Conservation (phyloP, 2,888 invertebrate genomes). For the Stenodema calcarata region DNA sequence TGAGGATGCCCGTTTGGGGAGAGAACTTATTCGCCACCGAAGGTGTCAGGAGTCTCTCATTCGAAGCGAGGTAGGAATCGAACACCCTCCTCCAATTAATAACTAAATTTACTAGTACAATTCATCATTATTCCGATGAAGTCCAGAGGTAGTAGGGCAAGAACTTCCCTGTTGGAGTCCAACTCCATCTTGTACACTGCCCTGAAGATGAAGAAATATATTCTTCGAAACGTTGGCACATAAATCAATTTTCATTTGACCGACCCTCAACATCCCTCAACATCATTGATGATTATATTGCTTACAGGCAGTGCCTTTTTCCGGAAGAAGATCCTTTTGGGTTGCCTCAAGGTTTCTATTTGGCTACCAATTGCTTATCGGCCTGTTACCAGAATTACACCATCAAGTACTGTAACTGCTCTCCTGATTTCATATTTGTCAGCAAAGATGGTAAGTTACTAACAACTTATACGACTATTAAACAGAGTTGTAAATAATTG, state of each 20-base stretch:
- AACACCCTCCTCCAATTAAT: constrained; percentile 53
- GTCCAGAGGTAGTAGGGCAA: too few species aligned
- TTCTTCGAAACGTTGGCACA: too few species aligned
- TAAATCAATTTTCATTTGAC: too few species aligned
- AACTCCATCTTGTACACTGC: too few species aligned
- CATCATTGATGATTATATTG: too few species aligned
- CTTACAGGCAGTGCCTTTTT: constrained; percentile 57
- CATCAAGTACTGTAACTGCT: constrained; percentile 59
- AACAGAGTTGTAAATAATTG: background rate
- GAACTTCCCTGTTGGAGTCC: too few species aligned
- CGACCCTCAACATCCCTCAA: too few species aligned
- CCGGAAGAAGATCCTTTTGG: constrained; percentile 55
- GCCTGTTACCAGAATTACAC: constrained; percentile 59
- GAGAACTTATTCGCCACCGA: constrained; percentile 58
- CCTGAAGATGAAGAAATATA: too few species aligned
- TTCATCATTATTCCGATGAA: too few species aligned
- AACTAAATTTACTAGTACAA: constrained; percentile 25
- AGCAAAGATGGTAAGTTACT: constrained; percentile 1
- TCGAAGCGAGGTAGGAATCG: background rate
- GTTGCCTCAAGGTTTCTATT: constrained; percentile 55
- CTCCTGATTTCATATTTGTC: constrained; percentile 59
- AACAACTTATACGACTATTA: background rate
- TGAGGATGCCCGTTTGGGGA: constrained; percentile 58
- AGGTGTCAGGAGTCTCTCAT: constrained; percentile 55
- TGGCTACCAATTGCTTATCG: constrained; percentile 59